These are phyloP conservation scores for Mimachlamys varia DNA, from an alignment of 2,888 invertebrate genomes.

Conservation along the genomic window DNA sequence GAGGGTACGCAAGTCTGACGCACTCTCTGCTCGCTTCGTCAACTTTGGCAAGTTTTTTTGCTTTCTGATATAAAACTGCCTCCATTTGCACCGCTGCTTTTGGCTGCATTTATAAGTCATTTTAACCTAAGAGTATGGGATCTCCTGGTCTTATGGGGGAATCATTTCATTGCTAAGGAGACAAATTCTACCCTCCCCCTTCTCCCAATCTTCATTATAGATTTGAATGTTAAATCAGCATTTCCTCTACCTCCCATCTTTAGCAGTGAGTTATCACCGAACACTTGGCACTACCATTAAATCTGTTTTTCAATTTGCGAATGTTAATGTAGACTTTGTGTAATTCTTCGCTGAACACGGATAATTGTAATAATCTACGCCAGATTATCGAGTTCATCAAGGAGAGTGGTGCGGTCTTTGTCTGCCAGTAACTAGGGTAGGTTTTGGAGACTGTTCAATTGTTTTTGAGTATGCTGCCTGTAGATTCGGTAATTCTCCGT, in stretches of 20 bases:
- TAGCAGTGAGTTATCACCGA: not conserved
- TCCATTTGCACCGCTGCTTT: not conserved
- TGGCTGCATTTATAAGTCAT: constrained; percentile 18
- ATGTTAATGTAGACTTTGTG: not conserved
- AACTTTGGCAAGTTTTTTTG: constrained; percentile 34
- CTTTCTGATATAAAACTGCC: constrained; percentile 15
- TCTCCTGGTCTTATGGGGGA: not conserved
- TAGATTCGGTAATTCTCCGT: not conserved
- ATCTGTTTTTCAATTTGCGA: not conserved
- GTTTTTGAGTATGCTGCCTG: constrained; percentile 21
- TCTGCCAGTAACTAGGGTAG: not conserved
- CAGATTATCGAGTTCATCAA: constrained; percentile 24
- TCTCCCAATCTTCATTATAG: not conserved
- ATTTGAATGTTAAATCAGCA: not conserved
- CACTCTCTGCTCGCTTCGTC: not conserved
- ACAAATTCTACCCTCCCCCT: not conserved
- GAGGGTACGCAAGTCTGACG: not conserved
- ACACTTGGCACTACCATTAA: not conserved
- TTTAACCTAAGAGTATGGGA: not conserved
- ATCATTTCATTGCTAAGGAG: not conserved
- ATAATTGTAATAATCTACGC: not conserved
- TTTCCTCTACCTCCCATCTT: not conserved
- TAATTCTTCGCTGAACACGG: not conserved
- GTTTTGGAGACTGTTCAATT: constrained; percentile 28
- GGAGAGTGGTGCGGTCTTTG: not conserved